Percentiles rank a stretch among this genome's conserved stretches.
Conservation (phyloP, 2,888 invertebrate species). For the Torymus aiolomorphi region DNA sequence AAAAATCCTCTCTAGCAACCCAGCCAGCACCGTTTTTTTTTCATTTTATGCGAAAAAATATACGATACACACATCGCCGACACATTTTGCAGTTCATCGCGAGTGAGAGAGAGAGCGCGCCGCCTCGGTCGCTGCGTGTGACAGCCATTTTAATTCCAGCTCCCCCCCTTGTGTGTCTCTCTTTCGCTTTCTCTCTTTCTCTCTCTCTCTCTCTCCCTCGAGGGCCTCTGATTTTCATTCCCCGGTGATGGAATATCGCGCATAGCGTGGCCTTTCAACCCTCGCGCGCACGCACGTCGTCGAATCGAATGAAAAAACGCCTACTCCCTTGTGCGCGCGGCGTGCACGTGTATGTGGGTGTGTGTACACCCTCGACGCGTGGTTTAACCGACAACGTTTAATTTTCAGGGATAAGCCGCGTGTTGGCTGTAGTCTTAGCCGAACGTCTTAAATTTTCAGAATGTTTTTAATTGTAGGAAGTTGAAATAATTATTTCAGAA, state of each 20-base stretch:
- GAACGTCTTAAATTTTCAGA: no score
- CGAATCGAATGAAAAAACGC: background rate
- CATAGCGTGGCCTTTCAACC: constrained; percentile 49
- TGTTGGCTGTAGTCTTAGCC: constrained; percentile 43
- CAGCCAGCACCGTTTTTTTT: no score
- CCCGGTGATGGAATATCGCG: constrained; percentile 62
- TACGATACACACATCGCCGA: no score
- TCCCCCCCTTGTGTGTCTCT: background rate
- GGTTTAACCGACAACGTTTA: constrained; percentile 67
- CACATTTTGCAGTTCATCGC: background rate
- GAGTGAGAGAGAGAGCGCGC: constrained; percentile 1
- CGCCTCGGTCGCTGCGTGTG: constrained; percentile 65
- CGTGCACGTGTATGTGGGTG: background rate
- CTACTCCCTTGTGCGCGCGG: background rate
- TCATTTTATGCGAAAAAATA: background rate
- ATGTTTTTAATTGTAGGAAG: no score
- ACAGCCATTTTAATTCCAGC: constrained; percentile 73
- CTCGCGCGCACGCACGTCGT: constrained; percentile 5
- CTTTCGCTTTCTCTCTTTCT: no score
- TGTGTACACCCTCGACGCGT: constrained; percentile 43
- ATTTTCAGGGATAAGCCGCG: constrained; percentile 66
- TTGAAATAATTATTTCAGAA: no score
- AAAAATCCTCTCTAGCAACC: no score
- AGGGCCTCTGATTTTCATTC: constrained; percentile 67
- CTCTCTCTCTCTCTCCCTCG: constrained; percentile 55